Conservation (phyloP, 1,140 invertebrate genomes). For the Leucophenga varia region DNA sequence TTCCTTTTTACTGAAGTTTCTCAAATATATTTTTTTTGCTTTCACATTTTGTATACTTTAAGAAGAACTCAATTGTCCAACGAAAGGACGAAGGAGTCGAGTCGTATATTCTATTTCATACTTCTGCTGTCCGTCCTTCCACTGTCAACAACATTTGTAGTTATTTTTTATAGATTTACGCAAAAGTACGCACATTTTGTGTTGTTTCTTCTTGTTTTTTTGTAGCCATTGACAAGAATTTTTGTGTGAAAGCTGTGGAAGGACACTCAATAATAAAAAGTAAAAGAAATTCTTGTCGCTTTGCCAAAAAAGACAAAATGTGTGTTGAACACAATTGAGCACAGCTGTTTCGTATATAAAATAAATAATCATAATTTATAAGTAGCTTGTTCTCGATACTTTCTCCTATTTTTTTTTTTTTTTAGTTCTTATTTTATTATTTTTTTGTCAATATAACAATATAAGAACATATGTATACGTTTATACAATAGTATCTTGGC, state of each 20-base stretch:
- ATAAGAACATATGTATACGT: too few species aligned
- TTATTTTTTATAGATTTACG: conserved; percentile 34
- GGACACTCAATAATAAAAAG: too few species aligned
- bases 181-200: conserved; percentile 16
- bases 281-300: too few species aligned
- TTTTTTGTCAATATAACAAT: too few species aligned
- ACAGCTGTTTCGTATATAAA: conserved; percentile 49
- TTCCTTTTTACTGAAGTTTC: too few species aligned
- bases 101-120: conserved; percentile 9
- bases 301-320: conserved; percentile 28
- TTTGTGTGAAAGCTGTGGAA: too few species aligned
- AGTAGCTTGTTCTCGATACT: too few species aligned
- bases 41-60: conserved; percentile 1
- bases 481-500: too few species aligned
- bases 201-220: conserved; percentile 4
- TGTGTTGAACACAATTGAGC: conserved; percentile 38
- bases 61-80: conserved; percentile 25
- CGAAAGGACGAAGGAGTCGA: too few species aligned
- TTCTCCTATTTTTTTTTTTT: too few species aligned
- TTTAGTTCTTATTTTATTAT: too few species aligned
- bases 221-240: conserved; percentile 23
- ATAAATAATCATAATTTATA: conserved; percentile 55
- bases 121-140: conserved; percentile 24
- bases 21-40: conserved; percentile 5
- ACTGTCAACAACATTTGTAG: conserved; percentile 49